Evolutionary conservation across 2,797 vertebrate genomes (phyloP).

Genomic region (Lacerta bilineata): DNA sequence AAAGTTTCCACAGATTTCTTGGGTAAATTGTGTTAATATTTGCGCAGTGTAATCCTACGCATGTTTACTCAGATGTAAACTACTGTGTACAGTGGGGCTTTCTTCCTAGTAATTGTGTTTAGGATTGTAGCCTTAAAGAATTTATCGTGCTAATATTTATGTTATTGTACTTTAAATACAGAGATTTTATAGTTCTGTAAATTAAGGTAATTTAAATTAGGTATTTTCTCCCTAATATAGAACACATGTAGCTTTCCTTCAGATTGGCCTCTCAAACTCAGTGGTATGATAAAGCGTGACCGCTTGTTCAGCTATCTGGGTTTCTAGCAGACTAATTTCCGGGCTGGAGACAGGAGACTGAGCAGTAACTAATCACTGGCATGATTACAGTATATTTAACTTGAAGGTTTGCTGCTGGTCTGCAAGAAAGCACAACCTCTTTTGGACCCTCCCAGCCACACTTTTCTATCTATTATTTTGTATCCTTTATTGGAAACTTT

Average conservation of each 20-base stretch:
- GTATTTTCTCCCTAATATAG: slow-evolving; percentile 60
- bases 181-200: slow-evolving; percentile 53
- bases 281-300: slow-evolving; percentile 72
- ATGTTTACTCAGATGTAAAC: background rate
- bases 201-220: slow-evolving; percentile 58
- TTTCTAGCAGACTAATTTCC: slow-evolving; percentile 76
- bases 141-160: slow-evolving; percentile 22
- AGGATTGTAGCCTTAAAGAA: background rate
- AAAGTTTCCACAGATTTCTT: slow-evolving; percentile 28
- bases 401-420: slow-evolving; percentile 65
- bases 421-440: slow-evolving; percentile 67
- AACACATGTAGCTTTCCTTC: slow-evolving; percentile 65
- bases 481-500: slow-evolving; percentile 37
- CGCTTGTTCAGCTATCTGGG: slow-evolving; percentile 72
- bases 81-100: background rate
- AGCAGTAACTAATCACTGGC: slow-evolving; percentile 72
- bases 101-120: slow-evolving; percentile 2
- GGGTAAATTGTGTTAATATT: slow-evolving; percentile 35
- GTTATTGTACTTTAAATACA: slow-evolving; percentile 35
- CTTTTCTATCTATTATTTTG: slow-evolving; percentile 62
- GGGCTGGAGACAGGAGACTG: slow-evolving; percentile 73
- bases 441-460: slow-evolving; percentile 47
- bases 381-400: slow-evolving; percentile 70
- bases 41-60: background rate
- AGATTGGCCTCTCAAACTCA: slow-evolving; percentile 62